Percentiles rank a stretch among this genome's conserved stretches.
Conservation (phyloP, 2,797 vertebrate genomes). For the Smutsia gigantea region DNA sequence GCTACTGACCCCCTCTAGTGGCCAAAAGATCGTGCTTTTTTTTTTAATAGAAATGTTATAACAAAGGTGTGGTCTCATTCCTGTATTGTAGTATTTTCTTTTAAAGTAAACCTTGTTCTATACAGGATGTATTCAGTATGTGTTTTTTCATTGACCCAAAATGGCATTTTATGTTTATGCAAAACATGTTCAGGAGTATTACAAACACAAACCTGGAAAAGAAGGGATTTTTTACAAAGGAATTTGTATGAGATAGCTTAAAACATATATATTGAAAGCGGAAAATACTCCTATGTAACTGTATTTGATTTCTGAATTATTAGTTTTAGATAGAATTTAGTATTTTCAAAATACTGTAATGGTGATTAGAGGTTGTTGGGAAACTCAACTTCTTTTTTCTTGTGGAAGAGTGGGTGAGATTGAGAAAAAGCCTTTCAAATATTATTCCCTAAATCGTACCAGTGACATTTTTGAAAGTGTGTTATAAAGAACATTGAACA, state of each 20-base stretch:
- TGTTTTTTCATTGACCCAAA: constrained; percentile 1
- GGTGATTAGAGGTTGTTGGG: not conserved
- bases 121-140: not conserved
- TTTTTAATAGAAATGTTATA: not conserved
- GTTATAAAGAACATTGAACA: constrained; percentile 13
- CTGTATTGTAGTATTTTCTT: not conserved
- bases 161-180: constrained; percentile 13
- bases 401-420: not conserved
- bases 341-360: constrained; percentile 28
- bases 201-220: constrained; percentile 32
- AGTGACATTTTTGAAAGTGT: not conserved
- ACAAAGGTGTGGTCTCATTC: not conserved
- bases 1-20: constrained; percentile 84
- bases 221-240: not conserved
- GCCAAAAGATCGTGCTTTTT: not conserved
- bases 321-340: constrained; percentile 52
- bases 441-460: not conserved
- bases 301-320: constrained; percentile 26
- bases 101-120: not conserved
- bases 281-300: constrained; percentile 5
- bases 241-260: not conserved
- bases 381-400: constrained; percentile 5
- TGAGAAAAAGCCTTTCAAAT: constrained; percentile 42
- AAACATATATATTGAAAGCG: constrained; percentile 13
- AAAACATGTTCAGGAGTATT: constrained; percentile 28